These are phyloP conservation scores for Setophaga kirtlandii DNA, from an alignment of 2,113 vertebrate species.

Conservation along the genomic window DNA sequence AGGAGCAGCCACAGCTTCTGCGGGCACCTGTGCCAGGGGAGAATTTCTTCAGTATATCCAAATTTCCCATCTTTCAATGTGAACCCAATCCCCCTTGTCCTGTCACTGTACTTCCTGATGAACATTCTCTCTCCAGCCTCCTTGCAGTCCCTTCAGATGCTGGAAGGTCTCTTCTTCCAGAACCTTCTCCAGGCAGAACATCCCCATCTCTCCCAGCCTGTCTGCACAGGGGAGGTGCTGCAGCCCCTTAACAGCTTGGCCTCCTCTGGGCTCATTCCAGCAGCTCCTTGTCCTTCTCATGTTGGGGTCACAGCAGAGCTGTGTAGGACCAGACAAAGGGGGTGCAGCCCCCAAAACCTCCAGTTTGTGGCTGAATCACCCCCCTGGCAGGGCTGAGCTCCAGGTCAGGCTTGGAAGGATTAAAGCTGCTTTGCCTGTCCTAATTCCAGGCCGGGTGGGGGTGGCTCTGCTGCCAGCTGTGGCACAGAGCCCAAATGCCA, in stretches of 20 bases:
- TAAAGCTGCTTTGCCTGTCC: slow-evolving; percentile 29
- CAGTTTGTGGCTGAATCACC: background rate
- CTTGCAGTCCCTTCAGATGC: background rate
- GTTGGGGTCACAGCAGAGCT: background rate
- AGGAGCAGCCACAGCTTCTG: background rate
- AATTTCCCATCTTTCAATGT: background rate
- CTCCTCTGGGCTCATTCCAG: background rate
- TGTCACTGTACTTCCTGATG: background rate
- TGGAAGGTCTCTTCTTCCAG: background rate
- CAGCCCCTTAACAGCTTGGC: background rate
- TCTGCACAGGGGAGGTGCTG: background rate
- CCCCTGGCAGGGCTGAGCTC: background rate
- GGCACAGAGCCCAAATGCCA: background rate
- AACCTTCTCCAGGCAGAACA: background rate
- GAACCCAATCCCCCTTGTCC: background rate
- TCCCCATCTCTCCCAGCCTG: background rate
- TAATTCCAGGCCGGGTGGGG: background rate
- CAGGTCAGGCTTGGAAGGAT: background rate
- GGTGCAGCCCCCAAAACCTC: background rate
- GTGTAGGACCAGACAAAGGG: background rate
- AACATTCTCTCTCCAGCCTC: background rate
- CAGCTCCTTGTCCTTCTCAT: background rate
- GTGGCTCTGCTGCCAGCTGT: background rate
- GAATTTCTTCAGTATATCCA: background rate
- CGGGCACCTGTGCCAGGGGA: background rate